Evolutionary conservation across 2,888 invertebrate species (phyloP).

Genomic region (Habrosyne pyritoides): DNA sequence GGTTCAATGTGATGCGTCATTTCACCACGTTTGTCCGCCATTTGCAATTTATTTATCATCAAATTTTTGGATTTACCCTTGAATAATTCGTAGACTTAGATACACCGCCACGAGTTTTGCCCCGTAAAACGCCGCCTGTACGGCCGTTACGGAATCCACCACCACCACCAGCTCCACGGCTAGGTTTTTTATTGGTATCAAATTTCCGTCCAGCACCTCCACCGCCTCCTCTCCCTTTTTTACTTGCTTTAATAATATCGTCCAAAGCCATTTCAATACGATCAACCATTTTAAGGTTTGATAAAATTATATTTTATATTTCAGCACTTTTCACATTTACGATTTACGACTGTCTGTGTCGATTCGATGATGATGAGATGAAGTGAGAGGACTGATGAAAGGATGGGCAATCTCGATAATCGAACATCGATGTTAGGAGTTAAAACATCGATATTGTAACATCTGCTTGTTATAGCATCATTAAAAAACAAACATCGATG

Average conservation of each 20-base stretch:
- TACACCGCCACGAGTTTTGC: slow-evolving; percentile 88
- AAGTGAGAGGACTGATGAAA: too few relatives aligned
- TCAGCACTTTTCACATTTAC: slow-evolving; percentile 7
- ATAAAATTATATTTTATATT: background rate
- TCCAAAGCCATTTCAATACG: slow-evolving; percentile 99
- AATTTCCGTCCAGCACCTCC: slow-evolving; percentile 81
- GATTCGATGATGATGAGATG: too few relatives aligned
- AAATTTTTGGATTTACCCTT: slow-evolving; percentile 85
- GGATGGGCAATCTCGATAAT: too few relatives aligned
- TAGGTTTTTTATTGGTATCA: slow-evolving; percentile 64
- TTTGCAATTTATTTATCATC: slow-evolving; percentile 71
- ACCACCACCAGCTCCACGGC: slow-evolving; percentile 72
- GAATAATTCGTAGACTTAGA: slow-evolving; percentile 86
- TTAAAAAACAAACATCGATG: too few relatives aligned
- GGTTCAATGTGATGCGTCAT: slow-evolving; percentile 56
- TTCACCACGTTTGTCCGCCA: slow-evolving; percentile 73
- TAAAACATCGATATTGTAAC: too few relatives aligned
- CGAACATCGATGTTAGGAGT: too few relatives aligned
- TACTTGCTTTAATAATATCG: slow-evolving; percentile 96
- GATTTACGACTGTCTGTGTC: too few relatives aligned
- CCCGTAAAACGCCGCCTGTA: slow-evolving; percentile 85
- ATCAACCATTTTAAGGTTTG: slow-evolving; percentile 89
- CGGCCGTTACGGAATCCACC: slow-evolving; percentile 81
- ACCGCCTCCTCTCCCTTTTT: slow-evolving; percentile 86
- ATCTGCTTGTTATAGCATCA: too few relatives aligned